phyloP scores from a whole-genome alignment of 2,888 invertebrate species.

The Liodrosophila aerea region DNA sequence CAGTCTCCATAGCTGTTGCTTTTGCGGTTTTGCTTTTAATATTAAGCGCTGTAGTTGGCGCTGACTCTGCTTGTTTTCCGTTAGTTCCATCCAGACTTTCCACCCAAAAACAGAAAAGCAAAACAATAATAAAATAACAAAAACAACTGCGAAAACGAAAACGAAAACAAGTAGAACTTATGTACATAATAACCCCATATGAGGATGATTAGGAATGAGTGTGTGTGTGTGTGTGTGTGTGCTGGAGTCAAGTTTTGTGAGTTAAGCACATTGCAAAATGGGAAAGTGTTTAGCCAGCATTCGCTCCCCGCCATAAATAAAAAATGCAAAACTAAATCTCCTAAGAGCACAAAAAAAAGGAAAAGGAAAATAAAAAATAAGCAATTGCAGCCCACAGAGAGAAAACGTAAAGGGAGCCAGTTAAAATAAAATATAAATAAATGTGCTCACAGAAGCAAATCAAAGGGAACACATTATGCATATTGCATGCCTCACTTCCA shows the following conservation, averaged over 20 bases:
- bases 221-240: constrained; percentile 23
- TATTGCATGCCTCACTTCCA: constrained; percentile 57
- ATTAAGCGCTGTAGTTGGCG: constrained; percentile 68
- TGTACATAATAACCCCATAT: constrained; percentile 44
- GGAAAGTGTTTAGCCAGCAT: constrained; percentile 63
- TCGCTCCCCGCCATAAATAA: constrained; percentile 51
- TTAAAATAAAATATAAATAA: constrained; percentile 71
- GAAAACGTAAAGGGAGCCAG: constrained; percentile 12
- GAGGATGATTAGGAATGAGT: constrained; percentile 33
- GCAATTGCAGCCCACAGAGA: constrained; percentile 16
- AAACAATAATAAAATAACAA: constrained; percentile 1
- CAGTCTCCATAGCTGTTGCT: constrained; percentile 24
- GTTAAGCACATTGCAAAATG: constrained; percentile 55
- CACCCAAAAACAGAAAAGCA: constrained; percentile 4
- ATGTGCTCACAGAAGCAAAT: constrained; percentile 66
- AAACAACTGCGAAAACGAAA: constrained; percentile 22
- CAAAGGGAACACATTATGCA: constrained; percentile 72
- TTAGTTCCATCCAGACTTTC: constrained; percentile 51
- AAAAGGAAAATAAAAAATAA: not conserved
- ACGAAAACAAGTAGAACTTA: constrained; percentile 21
- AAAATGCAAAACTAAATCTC: constrained; percentile 55
- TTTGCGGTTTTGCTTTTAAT: constrained; percentile 69
- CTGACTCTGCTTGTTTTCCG: constrained; percentile 71
- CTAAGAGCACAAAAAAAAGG: not conserved
- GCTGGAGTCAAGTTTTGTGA: constrained; percentile 34